Base-by-base conservation (phyloP, 2,797 vertebrate genomes). In the Sebastes itinus region DNA sequence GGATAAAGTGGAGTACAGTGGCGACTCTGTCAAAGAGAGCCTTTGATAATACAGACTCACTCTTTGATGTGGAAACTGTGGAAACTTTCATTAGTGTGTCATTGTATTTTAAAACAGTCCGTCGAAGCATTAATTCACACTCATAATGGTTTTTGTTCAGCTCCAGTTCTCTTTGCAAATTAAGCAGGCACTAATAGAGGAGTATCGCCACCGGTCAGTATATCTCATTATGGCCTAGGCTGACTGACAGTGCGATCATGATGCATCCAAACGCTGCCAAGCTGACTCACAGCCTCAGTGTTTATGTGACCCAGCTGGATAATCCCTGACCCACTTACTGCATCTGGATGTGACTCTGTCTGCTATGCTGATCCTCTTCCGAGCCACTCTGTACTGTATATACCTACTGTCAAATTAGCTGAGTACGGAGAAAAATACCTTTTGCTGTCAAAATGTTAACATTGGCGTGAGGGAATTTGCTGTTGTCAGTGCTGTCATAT, bases 261-360 rank as follows among this genome's bases (percentile, higher is more conserved):
- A 88, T 88, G 83, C 77, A 62, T 79, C 75, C 76, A 30, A 75
- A 81, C 66, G 18, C 78, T 82, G 77, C 79, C 84, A 84, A 85
- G 70, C 78, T 86, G 78, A 90, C 84, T 92, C 87, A 82, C 72
- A 35, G 85, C 73, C 68, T 52, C 87, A 5, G 71, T 84, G 88
- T 89, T 88, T 84, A 70, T 59, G 72, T 90, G 85, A 90, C 90
- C 89, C 81, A 83, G 82, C 89, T 88, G 81, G 85, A 87, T 88
- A 80, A 93, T 93, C 90, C 80, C 76, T 90, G 92, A 94, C 91
- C 92, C 90, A 92, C 72, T 93, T 93, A 79, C 56, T 42, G 82
- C 90, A 88, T 82, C 90, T 91, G 92, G 89, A 91, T 85, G 80
- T 16, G 61, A 67, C 81, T 86, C 62, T 67, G 78, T 80, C 66